Evolutionary conservation across 1,140 invertebrate species (phyloP).

Genomic region (Melitaea cinxia): DNA sequence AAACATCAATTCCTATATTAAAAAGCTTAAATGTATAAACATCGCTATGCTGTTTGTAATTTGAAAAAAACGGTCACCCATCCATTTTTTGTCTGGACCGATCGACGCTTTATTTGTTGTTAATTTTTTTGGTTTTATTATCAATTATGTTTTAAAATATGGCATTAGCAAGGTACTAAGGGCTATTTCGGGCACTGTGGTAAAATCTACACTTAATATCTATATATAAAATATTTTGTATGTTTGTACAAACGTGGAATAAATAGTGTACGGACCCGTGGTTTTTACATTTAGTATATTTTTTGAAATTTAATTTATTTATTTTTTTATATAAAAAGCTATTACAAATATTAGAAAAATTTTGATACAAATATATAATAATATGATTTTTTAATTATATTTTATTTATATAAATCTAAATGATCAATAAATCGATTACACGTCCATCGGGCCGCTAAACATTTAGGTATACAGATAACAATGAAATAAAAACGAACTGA

Average conservation of each 20-base stretch:
- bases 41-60: conserved; percentile 3
- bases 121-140: not conserved
- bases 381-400: not conserved
- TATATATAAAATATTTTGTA: conserved; percentile 14
- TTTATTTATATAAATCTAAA: not conserved
- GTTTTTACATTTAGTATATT: not conserved
- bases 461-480: not conserved
- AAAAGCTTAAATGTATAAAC: conserved; percentile 5
- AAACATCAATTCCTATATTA: conserved; percentile 21
- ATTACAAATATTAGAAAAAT: not conserved
- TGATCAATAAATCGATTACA: not conserved
- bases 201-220: conserved; percentile 6
- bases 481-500: not conserved
- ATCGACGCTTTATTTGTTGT: conserved; percentile 18
- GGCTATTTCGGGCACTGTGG: conserved; percentile 25
- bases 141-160: conserved; percentile 37
- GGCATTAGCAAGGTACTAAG: conserved; percentile 43
- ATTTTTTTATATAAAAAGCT: conserved; percentile 1
- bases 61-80: conserved; percentile 25
- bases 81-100: not conserved
- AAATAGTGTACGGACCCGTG: not conserved
- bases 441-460: not conserved
- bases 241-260: conserved; percentile 23
- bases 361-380: not conserved
- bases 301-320: not conserved